Conservation (phyloP, 2,797 vertebrate species). For the Micrastur ruficollis region DNA sequence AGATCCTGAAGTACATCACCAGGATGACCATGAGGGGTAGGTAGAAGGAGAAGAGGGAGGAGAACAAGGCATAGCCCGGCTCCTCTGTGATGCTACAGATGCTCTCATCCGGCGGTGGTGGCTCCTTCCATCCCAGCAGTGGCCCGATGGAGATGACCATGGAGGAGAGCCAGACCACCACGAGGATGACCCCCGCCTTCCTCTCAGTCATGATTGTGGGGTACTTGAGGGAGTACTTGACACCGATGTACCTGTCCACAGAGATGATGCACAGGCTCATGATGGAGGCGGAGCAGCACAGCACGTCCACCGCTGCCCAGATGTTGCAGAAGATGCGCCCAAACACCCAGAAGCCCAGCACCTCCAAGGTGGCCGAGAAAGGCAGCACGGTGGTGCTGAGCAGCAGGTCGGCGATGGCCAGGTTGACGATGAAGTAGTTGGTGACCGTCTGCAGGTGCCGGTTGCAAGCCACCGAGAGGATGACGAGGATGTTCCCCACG, state of each 20-base stretch:
- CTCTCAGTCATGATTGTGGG: constrained; percentile 96
- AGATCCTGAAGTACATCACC: constrained; percentile 96
- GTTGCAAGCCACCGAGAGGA: constrained; percentile 95
- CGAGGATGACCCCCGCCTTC: constrained; percentile 86
- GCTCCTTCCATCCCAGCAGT: constrained; percentile 96
- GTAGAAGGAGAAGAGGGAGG: constrained; percentile 97
- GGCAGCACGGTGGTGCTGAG: constrained; percentile 91
- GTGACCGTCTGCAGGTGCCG: constrained; percentile 93
- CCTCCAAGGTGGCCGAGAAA: constrained; percentile 94
- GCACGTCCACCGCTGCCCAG: constrained; percentile 98
- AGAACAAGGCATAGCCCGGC: constrained; percentile 95
- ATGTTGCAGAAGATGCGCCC: constrained; percentile 96
- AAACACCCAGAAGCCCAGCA: constrained; percentile 94
- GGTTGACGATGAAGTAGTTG: constrained; percentile 97
- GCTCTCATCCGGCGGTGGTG: constrained; percentile 86
- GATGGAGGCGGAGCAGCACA: constrained; percentile 98
- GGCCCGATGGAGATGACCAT: constrained; percentile 95
- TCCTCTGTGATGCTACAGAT: constrained; percentile 95
- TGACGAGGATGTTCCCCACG: constrained; percentile 94
- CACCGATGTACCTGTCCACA: constrained; percentile 94
- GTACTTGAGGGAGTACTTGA: constrained; percentile 94
- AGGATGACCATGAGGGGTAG: constrained; percentile 93
- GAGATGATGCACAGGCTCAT: constrained; percentile 98
- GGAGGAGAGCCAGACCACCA: constrained; percentile 90
- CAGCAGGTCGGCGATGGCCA: constrained; percentile 94